These are phyloP conservation scores for Hirtodrosophila confusa DNA, from an alignment of 2,888 invertebrate genomes.

Conservation along the genomic window DNA sequence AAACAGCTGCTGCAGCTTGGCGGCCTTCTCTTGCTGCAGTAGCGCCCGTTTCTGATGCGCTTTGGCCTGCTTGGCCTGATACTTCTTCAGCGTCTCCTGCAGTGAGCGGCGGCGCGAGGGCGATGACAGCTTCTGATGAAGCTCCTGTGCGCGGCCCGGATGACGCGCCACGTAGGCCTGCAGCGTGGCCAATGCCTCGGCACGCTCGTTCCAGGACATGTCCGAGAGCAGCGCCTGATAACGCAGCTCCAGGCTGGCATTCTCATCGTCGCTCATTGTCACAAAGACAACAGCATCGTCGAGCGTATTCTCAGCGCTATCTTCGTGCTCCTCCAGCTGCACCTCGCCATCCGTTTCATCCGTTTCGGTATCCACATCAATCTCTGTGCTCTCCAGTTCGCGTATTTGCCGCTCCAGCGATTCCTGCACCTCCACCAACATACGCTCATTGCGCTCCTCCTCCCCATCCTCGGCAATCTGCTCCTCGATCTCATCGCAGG, in stretches of 20 bases:
- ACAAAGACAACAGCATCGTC: slow-evolving; percentile 81
- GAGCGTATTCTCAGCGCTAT: slow-evolving; percentile 36
- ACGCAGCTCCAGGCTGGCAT: slow-evolving; percentile 87
- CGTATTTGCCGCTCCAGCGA: slow-evolving; percentile 90
- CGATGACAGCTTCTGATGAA: slow-evolving; percentile 97
- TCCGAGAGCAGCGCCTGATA: slow-evolving; percentile 89
- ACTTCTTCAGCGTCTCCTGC: slow-evolving; percentile 90
- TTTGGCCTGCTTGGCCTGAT: slow-evolving; percentile 95
- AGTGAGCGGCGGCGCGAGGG: slow-evolving; percentile 94
- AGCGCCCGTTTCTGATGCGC: slow-evolving; percentile 94
- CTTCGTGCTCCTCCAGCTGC: slow-evolving; percentile 80
- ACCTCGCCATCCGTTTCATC: slow-evolving; percentile 87
- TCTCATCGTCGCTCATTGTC: slow-evolving; percentile 81
- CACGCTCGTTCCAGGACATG: slow-evolving; percentile 94
- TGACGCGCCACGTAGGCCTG: slow-evolving; percentile 93
- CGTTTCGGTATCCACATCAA: slow-evolving; percentile 92
- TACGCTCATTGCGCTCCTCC: slow-evolving; percentile 87
- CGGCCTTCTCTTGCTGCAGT: slow-evolving; percentile 92
- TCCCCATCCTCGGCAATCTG: slow-evolving; percentile 85
- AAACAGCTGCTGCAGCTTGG: slow-evolving; percentile 92
- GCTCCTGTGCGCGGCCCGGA: slow-evolving; percentile 94
- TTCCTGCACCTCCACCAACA: slow-evolving; percentile 91
- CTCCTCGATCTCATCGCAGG: slow-evolving; percentile 86
- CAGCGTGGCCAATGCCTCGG: slow-evolving; percentile 91
- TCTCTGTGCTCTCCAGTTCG: slow-evolving; percentile 89